Percentiles rank a stretch among this genome's conserved stretches.
phyloP scores from a whole-genome alignment of 2,888 invertebrate species.

The Yponomeuta malinellus region DNA sequence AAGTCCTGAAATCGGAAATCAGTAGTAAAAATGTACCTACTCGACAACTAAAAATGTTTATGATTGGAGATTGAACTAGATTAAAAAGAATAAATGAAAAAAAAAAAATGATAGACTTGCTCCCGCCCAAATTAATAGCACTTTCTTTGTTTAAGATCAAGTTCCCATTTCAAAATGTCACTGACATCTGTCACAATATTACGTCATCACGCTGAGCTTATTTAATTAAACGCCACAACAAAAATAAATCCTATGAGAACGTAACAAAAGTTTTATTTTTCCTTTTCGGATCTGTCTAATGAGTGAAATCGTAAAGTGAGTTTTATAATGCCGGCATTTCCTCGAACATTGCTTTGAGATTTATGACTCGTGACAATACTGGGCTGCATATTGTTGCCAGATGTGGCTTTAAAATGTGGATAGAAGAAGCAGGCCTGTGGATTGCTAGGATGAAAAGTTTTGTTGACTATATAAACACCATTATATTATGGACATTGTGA shows the following conservation, averaged over 20 bases:
- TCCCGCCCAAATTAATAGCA: too few species aligned
- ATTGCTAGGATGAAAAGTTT: not conserved
- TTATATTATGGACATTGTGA: too few species aligned
- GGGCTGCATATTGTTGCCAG: slow-evolving; percentile 10
- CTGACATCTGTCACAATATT: too few species aligned
- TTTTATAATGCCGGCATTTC: slow-evolving; percentile 13
- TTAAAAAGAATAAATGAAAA: too few species aligned
- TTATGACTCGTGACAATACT: slow-evolving; percentile 5
- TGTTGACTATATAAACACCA: not conserved
- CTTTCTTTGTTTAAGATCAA: too few species aligned
- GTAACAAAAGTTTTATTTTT: not conserved
- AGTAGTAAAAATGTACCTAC: too few species aligned
- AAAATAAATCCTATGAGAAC: not conserved
- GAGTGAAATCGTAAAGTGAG: slow-evolving; percentile 5
- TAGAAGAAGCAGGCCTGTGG: not conserved
- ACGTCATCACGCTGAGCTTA: not conserved
- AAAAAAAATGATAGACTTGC: too few species aligned
- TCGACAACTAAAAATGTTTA: too few species aligned
- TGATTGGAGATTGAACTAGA: too few species aligned
- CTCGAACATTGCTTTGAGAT: slow-evolving; percentile 7
- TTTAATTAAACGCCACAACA: not conserved
- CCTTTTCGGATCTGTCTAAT: not conserved
- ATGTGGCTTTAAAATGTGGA: slow-evolving; percentile 1
- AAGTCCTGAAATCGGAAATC: too few species aligned
- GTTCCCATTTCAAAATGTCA: too few species aligned